These are phyloP conservation scores for Scaptomyza montana DNA, from an alignment of 1,140 invertebrate species.

Conservation along the genomic window DNA sequence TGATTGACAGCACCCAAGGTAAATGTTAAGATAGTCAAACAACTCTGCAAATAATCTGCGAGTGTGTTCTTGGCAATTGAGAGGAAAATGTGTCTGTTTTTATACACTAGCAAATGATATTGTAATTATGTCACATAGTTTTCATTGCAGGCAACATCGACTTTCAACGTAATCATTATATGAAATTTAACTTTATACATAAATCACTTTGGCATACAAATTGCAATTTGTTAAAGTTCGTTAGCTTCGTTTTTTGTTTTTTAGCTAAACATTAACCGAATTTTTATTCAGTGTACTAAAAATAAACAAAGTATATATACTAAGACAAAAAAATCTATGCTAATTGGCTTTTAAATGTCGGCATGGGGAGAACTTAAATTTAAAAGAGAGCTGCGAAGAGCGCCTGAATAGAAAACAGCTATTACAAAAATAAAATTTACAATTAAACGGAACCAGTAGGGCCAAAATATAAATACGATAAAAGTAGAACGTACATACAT, in stretches of 20 bases:
- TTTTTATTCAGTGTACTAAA: conserved; percentile 48
- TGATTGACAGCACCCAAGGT: conserved; percentile 48
- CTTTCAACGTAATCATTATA: too few species aligned
- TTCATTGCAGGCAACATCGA: too few species aligned
- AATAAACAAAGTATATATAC: conserved; percentile 48
- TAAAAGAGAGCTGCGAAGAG: conserved; percentile 7
- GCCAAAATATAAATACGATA: neutral
- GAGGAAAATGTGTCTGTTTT: conserved; percentile 14
- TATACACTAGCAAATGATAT: neutral
- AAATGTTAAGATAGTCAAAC: conserved; percentile 48
- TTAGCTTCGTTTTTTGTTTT: conserved; percentile 38
- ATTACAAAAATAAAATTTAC: neutral
- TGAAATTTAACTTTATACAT: too few species aligned
- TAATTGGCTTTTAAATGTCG: conserved; percentile 63
- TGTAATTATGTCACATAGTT: too few species aligned
- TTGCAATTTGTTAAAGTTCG: too few species aligned
- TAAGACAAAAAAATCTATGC: conserved; percentile 43
- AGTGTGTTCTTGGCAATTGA: conserved; percentile 11
- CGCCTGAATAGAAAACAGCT: neutral
- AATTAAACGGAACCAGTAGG: conserved; percentile 8
- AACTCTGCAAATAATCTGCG: conserved; percentile 14
- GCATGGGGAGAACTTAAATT: neutral
- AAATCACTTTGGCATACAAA: too few species aligned
- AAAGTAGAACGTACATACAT: conserved; percentile 11
- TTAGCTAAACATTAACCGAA: conserved; percentile 52